These are phyloP conservation scores for Liopterus haemorrhoidalis DNA, from an alignment of 2,888 invertebrate genomes.

Conservation along the genomic window DNA sequence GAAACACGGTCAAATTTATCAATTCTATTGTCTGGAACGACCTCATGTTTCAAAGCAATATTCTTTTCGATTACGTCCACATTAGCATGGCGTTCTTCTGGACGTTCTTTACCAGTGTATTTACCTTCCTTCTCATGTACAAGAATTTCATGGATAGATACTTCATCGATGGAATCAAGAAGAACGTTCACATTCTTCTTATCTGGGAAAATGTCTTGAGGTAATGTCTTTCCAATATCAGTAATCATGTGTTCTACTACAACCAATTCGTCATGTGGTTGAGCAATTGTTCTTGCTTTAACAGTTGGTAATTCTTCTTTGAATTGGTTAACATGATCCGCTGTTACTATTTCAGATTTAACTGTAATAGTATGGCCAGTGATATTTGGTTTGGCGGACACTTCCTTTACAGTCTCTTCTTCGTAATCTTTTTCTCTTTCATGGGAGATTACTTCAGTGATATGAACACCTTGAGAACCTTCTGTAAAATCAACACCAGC, in stretches of 20 bases:
- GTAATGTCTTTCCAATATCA: conserved; percentile 50
- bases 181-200: conserved; percentile 51
- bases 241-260: conserved; percentile 50
- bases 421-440: conserved; percentile 47
- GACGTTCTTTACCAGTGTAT: conserved; percentile 42
- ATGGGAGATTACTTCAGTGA: conserved; percentile 44
- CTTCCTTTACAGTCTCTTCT: conserved; percentile 41
- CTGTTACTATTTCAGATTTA: conserved; percentile 47
- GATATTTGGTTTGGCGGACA: conserved; percentile 44
- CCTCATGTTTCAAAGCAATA: conserved; percentile 50
- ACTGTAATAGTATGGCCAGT: conserved; percentile 47
- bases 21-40: conserved; percentile 44
- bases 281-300: conserved; percentile 48
- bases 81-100: conserved; percentile 50
- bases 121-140: conserved; percentile 50
- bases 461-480: conserved; percentile 41
- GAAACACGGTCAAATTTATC: conserved; percentile 45
- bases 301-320: conserved; percentile 45
- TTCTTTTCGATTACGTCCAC: conserved; percentile 49
- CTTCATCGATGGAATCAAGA: conserved; percentile 53
- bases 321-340: conserved; percentile 44
- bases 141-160: conserved; percentile 56
- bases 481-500: conserved; percentile 40
- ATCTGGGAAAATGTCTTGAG: conserved; percentile 50
- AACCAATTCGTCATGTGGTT: conserved; percentile 49